Percentiles rank a stretch among this genome's conserved stretches.
Conservation (phyloP, 2,888 invertebrate genomes). For the Pachymerium ferrugineum region DNA sequence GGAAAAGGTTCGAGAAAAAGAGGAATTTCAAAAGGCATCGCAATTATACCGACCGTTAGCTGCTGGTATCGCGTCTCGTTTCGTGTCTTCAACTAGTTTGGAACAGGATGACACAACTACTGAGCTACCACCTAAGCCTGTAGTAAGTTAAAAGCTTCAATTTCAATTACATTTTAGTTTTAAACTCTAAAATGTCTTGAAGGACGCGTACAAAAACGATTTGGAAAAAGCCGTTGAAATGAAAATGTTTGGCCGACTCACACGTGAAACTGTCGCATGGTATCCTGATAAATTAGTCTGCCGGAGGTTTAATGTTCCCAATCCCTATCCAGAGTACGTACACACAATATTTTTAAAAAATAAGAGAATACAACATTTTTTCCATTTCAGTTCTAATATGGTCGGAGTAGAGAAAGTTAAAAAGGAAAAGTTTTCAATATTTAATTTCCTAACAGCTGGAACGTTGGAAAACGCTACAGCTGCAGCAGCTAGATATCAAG, state of each 20-base stretch:
- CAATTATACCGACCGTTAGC: slow-evolving; percentile 62
- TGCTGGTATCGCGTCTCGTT: slow-evolving; percentile 55
- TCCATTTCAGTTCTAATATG: slow-evolving; percentile 42
- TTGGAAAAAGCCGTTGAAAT: slow-evolving; percentile 61
- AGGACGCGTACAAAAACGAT: background rate
- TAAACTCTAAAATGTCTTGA: too few species aligned
- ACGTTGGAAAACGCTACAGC: background rate
- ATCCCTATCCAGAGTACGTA: slow-evolving; percentile 64
- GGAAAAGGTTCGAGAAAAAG: slow-evolving; percentile 71
- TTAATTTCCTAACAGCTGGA: slow-evolving; percentile 63
- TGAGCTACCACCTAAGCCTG: background rate
- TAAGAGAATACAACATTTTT: slow-evolving; percentile 32
- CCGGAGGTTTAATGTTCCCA: slow-evolving; percentile 88
- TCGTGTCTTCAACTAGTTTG: slow-evolving; percentile 55
- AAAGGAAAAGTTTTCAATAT: slow-evolving; percentile 65
- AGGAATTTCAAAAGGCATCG: slow-evolving; percentile 72
- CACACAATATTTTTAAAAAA: background rate
- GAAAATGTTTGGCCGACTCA: slow-evolving; percentile 72
- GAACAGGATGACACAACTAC: background rate
- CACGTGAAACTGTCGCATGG: slow-evolving; percentile 66
- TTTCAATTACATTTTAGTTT: background rate
- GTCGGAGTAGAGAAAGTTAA: slow-evolving; percentile 56
- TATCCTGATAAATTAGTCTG: slow-evolving; percentile 75
- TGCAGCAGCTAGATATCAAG: too few species aligned
- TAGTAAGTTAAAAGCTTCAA: background rate